Evolutionary conservation across 2,797 vertebrate species (phyloP).

Genomic region (Coracias cyanogaster): DNA sequence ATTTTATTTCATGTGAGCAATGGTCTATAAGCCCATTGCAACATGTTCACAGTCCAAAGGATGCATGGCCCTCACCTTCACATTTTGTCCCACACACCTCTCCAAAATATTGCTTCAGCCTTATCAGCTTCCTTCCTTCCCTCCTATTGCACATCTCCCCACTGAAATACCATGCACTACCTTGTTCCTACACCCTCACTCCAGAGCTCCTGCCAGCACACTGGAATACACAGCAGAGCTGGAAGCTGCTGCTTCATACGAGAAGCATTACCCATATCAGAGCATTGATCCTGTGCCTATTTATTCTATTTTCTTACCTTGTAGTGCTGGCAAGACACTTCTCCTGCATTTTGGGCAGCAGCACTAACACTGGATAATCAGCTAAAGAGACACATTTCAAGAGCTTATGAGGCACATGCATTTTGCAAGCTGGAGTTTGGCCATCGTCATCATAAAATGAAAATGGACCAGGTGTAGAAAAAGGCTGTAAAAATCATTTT

Average conservation of each 20-base stretch:
- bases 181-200: neutral
- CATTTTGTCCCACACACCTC: neutral
- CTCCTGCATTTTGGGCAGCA: neutral
- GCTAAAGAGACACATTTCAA: neutral
- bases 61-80: neutral
- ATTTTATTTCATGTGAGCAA: neutral
- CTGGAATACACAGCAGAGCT: neutral
- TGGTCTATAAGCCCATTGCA: neutral
- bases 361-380: neutral
- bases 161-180: neutral
- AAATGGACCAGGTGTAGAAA: slow-evolving; percentile 11
- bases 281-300: neutral
- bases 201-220: neutral
- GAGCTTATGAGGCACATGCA: neutral
- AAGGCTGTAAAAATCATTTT: neutral
- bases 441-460: neutral
- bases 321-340: neutral
- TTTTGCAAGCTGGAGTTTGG: slow-evolving; percentile 10
- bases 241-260: neutral
- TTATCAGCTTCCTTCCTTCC: neutral
- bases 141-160: neutral
- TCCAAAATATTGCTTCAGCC: neutral
- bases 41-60: neutral
- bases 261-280: neutral
- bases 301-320: neutral